A percentile compares a stretch with the other conserved stretches of the same genome.
Conservation (phyloP, 2,113 vertebrate species). For the Monarcha castaneiventris region DNA sequence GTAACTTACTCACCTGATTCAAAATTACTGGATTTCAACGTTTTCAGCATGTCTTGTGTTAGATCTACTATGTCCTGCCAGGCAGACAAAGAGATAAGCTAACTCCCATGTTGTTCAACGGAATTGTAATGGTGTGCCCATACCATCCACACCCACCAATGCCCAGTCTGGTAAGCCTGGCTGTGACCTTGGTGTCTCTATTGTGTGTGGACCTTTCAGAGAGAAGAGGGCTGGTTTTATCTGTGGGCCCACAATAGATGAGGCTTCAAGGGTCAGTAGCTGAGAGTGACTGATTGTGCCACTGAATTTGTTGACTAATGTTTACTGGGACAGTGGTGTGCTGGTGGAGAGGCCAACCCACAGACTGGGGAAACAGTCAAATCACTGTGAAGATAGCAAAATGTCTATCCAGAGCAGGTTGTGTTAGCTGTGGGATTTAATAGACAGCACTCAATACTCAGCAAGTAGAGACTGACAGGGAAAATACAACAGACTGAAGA, state of each 20-base stretch:
- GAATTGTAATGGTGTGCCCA: neutral
- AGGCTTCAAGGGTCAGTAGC: neutral
- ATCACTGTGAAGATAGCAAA: neutral
- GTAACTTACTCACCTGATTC: neutral
- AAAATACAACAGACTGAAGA: neutral
- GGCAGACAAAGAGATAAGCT: neutral
- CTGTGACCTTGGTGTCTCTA: neutral
- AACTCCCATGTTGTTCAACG: neutral
- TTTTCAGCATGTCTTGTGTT: neutral
- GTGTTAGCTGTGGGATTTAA: neutral
- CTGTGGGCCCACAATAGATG: neutral
- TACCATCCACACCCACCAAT: neutral
- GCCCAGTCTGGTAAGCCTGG: neutral
- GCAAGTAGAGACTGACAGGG: neutral
- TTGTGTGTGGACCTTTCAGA: neutral
- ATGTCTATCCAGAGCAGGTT: neutral
- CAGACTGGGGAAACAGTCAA: neutral
- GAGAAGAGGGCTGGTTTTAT: neutral
- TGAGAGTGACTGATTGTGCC: neutral
- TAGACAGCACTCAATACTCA: neutral
- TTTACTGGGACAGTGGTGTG: neutral
- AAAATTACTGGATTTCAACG: neutral
- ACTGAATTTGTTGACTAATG: neutral
- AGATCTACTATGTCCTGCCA: neutral
- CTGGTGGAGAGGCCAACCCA: neutral